Conservation (phyloP, 1,140 invertebrate genomes). For the Neodiprion fabricii region DNA sequence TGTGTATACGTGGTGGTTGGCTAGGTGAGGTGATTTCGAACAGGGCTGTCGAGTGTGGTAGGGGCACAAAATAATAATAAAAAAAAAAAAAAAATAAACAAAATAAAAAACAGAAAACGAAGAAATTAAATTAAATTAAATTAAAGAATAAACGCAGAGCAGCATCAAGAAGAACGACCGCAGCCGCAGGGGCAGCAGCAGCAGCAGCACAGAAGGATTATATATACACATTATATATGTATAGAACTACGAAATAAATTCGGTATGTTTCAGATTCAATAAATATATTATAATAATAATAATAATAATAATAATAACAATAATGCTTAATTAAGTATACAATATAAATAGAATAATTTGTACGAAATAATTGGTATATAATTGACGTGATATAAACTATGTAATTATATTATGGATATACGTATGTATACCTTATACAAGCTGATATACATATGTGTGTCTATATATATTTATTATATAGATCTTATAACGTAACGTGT, state of each 20-base stretch:
- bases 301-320: neutral
- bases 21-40: slow-evolving; percentile 4
- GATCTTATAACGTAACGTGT: neutral
- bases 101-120: slow-evolving; percentile 14
- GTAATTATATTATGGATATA: neutral
- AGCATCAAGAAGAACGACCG: slow-evolving; percentile 11
- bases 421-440: neutral
- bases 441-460: neutral
- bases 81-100: slow-evolving; percentile 17
- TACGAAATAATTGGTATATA: neutral
- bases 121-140: slow-evolving; percentile 17
- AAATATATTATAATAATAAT: neutral
- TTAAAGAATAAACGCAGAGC: slow-evolving; percentile 16
- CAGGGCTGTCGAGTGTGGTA: slow-evolving; percentile 6
- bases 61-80: slow-evolving; percentile 9
- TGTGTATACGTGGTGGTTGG: neutral
- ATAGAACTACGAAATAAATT: neutral
- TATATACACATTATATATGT: neutral
- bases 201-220: neutral
- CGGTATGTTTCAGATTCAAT: slow-evolving; percentile 1
- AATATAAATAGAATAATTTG: slow-evolving; percentile 2
- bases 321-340: neutral
- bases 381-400: neutral
- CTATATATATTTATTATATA: neutral
- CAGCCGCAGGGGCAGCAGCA: neutral